Base-by-base conservation (phyloP, 2,888 invertebrate genomes). In the Apantesis nais region DNA sequence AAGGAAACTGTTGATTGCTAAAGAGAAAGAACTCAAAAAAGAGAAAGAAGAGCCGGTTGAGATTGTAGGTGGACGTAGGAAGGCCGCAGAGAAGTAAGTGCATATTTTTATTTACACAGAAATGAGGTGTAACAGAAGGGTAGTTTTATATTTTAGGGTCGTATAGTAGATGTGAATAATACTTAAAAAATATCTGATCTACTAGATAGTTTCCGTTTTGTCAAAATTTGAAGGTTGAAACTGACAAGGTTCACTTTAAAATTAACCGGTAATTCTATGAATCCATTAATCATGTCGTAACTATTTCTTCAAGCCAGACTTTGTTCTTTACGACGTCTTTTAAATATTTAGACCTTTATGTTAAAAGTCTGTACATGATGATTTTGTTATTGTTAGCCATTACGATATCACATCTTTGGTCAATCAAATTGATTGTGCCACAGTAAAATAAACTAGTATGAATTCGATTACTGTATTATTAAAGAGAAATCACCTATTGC, bases 1-100 rank as follows among this genome's bases (percentile, higher is more conserved):
- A 67, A 81, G 82, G 11, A 89, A 83, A 76, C 25, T 77, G 11
- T 66, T 76, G 48, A 66, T 66, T 37, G 76, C 80, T 39, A 76
- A 79, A 58, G 83, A 85, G 60, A 83, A 80, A 48, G 74, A 79
- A 31, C 75, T 80, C 2, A 82, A 86, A 71, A 58, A 70, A 31
- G 80, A 79, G 48, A 68, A 67, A 63, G 61, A 55, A 5, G 70
- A 72, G 44, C n/a, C 66, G 5, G 67, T 70, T 0, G 14, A 68
- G 14, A 75, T 72, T 5, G 75, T 84, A 0, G 68, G 74, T 4
- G 89, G 89, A 3, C 86, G 86, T 0, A 84, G 93, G 48, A 86
- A 76, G 65, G 94, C 94, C 19, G 94, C 94, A 22, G 81, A 88
- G 68, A 94, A 89, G 94, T 93, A 84, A 81, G 82, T 34, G 16